A percentile compares a stretch with the other conserved stretches of the same genome.
phyloP scores from a whole-genome alignment of 2,797 vertebrate genomes.

The Thalassophryne amazonica region DNA sequence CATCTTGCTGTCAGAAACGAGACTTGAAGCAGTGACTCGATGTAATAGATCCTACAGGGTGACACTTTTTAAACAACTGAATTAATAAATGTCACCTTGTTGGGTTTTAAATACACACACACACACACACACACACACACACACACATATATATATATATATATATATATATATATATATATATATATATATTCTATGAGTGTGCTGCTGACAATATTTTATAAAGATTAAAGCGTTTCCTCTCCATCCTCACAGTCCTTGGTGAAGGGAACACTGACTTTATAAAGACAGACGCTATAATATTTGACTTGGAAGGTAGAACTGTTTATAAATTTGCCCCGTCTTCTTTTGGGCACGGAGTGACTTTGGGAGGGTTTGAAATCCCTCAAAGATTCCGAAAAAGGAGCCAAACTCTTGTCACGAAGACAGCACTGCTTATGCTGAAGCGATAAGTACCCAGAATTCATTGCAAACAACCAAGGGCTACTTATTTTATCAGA shows the following conservation, averaged over 20 bases:
- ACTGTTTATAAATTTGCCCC: conserved; percentile 20
- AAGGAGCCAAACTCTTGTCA: not conserved
- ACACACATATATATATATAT: no score
- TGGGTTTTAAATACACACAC: no score
- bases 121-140: no score
- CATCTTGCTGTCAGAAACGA: not conserved
- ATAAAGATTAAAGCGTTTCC: no score
- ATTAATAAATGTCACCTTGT: no score
- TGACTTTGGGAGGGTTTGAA: conserved; percentile 25
- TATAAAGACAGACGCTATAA: conserved; percentile 20
- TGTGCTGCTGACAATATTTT: no score
- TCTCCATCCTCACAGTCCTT: no score
- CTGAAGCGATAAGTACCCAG: conserved; percentile 9
- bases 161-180: no score
- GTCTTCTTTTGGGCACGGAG: conserved; percentile 34
- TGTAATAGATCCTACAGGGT: no score
- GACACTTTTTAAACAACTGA: no score
- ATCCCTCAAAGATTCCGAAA: conserved; percentile 11
- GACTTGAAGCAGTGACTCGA: no score
- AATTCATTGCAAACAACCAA: not conserved
- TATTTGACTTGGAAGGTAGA: conserved; percentile 40
- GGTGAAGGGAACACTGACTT: conserved; percentile 13
- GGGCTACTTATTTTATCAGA: conserved; percentile 7
- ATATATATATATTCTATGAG: no score
- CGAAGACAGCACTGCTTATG: conserved; percentile 11